Conservation (phyloP, 2,888 invertebrate genomes). For the Pristionchus exspectatus region DNA sequence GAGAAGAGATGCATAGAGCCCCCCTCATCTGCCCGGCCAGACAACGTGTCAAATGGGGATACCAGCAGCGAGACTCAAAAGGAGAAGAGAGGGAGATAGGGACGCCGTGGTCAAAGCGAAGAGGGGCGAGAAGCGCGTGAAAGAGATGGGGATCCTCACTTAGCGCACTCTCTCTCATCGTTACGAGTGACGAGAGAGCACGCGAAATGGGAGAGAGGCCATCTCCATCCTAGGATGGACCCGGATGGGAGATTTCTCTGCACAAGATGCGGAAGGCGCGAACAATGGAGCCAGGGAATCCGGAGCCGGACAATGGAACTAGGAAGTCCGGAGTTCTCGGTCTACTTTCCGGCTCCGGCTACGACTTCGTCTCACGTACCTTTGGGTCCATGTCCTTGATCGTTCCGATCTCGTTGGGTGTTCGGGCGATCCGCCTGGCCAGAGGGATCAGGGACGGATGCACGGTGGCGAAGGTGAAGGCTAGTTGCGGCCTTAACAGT, state of each 20-base stretch:
- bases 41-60: no score
- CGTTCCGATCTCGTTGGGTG: neutral
- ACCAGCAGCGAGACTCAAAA: no score
- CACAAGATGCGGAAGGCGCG: neutral
- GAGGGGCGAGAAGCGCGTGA: no score
- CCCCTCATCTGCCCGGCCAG: no score
- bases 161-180: no score
- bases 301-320: neutral
- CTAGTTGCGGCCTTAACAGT: neutral
- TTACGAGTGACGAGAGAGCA: neutral
- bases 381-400: conserved; percentile 14
- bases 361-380: neutral
- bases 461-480: neutral
- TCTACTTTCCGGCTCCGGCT: neutral
- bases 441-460: neutral
- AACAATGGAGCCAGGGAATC: neutral
- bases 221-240: neutral
- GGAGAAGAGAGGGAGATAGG: no score
- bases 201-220: neutral
- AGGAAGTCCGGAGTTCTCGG: neutral
- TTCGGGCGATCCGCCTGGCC: neutral
- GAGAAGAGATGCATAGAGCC: no score
- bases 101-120: no score
- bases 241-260: neutral
- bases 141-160: no score